These are phyloP conservation scores for Urocitellus parryii DNA, from an alignment of 2,113 vertebrate species.

Conservation along the genomic window DNA sequence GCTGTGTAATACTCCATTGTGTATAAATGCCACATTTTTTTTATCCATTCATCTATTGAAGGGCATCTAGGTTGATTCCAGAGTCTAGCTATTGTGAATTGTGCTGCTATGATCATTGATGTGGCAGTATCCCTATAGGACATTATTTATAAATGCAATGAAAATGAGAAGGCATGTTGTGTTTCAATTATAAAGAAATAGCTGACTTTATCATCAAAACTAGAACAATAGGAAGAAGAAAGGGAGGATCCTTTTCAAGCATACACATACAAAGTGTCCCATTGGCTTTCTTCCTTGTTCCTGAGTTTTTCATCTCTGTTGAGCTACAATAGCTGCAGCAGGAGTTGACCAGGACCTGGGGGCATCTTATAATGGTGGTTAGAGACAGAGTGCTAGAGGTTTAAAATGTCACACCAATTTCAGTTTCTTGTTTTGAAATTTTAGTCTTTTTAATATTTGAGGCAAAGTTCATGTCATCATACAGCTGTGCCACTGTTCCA, in stretches of 20 bases:
- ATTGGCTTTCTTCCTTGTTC: accelerated
- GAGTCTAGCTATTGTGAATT: no score
- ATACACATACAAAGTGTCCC: background rate
- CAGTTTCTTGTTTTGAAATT: background rate
- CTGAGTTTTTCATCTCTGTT: background rate
- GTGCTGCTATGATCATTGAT: no score
- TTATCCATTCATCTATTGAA: no score
- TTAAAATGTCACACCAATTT: background rate
- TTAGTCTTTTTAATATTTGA: background rate
- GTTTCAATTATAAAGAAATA: background rate
- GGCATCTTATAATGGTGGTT: background rate
- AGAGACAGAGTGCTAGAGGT: background rate
- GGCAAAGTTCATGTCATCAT: background rate
- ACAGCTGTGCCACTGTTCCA: background rate
- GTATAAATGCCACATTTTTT: no score
- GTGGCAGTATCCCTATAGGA: no score
- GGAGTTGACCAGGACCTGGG: background rate
- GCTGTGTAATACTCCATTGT: no score
- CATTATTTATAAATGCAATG: background rate
- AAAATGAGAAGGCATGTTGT: background rate
- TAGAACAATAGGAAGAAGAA: background rate
- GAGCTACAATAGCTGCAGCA: accelerated
- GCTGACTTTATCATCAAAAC: background rate
- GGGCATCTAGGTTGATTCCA: no score
- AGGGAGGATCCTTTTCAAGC: background rate